Evolutionary conservation across 2,113 vertebrate genomes (phyloP), one percentile per base, ranked within the genome.

Genomic region (Microtus montanus): DNA sequence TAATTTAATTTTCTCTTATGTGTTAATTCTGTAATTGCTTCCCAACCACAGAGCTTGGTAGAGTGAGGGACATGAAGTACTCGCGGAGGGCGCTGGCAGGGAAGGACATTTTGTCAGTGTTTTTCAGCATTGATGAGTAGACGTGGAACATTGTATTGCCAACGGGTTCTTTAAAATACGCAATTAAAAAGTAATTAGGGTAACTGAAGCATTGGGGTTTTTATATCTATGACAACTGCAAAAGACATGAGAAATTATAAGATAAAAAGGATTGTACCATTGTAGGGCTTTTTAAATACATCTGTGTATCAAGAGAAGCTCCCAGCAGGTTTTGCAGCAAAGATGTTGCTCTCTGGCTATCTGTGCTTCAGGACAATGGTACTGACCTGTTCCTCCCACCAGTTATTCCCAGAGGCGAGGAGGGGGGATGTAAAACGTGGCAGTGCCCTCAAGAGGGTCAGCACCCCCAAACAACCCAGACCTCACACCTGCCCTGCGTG

Each of bases 11-110:
- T 80, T 96, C 87, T 95, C 84, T 87, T 78, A 78, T 64, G 87
- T 92, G 87, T 95, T 96, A 92, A 95, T 97, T 96, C 89, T 93
- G 12, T 96, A 94, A 96, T 95, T 96, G 94, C 91, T 87, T 95
- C 85, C 71, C 63, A 83, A 66, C 71, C 71, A 85, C 80, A 44
- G 38, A 90, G 79, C 87, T 94, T 75, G 4, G 54, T 63, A 63
- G 82, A 63, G 30, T 68, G 52, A 92, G 86, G 75, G 90, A 87
- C 70, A 26, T 22, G 92, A 82, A 95, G 87, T 68, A 64, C 58
- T 95, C 87, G 15, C 66, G 44, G 28, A 41, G 85, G 89, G 30
- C 61, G 38, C 84, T 95, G 91, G 83, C 87, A 92, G 79, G 80
- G 47, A 92, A 93, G 47, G 89, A 89, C 80, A 74, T 92, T 94